These are phyloP conservation scores for Hozukius guyotensis DNA, from an alignment of 2,797 vertebrate species.

Conservation along the genomic window DNA sequence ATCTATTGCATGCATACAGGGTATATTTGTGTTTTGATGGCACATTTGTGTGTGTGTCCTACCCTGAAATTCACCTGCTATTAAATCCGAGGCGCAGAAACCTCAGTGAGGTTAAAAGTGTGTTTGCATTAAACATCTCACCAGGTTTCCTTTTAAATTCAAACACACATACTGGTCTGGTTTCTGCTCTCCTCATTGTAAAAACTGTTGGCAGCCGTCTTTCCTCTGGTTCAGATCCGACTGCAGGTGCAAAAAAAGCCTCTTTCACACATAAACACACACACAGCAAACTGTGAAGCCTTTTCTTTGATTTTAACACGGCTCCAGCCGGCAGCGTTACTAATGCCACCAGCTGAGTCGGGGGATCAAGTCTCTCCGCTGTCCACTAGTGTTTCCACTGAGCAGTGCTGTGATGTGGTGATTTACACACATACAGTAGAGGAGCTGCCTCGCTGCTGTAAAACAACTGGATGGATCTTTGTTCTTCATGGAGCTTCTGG, in stretches of 20 bases:
- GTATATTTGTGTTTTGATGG: neutral
- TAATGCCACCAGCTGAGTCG: conserved; percentile 65
- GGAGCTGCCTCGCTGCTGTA: conserved; percentile 19
- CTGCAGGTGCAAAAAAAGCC: conserved; percentile 52
- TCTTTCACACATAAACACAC: neutral
- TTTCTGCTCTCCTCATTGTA: conserved; percentile 36
- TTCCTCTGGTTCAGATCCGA: neutral
- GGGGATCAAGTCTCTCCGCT: conserved; percentile 42
- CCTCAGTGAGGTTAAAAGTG: conserved; percentile 9
- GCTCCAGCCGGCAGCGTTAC: conserved; percentile 45
- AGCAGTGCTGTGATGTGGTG: conserved; percentile 49
- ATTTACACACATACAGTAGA: conserved; percentile 12
- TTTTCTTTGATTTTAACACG: conserved; percentile 44
- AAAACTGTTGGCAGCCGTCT: conserved; percentile 57
- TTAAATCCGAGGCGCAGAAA: conserved; percentile 27
- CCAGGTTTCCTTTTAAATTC: conserved; percentile 26
- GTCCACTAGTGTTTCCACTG: conserved; percentile 38
- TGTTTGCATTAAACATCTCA: conserved; percentile 51
- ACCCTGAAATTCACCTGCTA: conserved; percentile 33
- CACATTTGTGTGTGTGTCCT: neutral
- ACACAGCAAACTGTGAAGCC: conserved; percentile 35
- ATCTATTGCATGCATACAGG: neutral
- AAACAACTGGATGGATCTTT: conserved; percentile 62
- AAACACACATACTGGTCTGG: neutral
- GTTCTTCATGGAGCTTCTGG: conserved; percentile 44